Evolutionary conservation across 2,797 vertebrate genomes (phyloP), one percentile per base, ranked within the genome.

Genomic region (Liparis tanakae): DNA sequence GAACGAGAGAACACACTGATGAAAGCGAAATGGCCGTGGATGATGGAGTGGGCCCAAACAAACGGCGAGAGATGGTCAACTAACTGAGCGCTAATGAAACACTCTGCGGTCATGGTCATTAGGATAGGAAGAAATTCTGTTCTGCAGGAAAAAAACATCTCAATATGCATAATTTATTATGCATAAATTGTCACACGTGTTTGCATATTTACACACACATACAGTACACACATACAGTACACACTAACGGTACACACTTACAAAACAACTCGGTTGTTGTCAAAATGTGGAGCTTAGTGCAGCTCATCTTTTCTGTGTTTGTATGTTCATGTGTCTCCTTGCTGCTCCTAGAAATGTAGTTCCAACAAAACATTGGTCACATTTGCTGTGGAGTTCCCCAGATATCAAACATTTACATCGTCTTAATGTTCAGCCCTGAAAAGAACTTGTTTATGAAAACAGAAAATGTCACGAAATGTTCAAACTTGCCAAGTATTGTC

Each of bases 31-130:
- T 84, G 80, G 70, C 74, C 48, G 69, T 30, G 13, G 66, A 74
- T 89, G 87, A 91, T 86, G 73, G 72, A 91, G 82, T 79, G 82
- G 85, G 76, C 60, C 69, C 78, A 68, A 84, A 83, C 83, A 84
- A 85, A 74, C 82, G 67, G 64, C 50, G 58, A 75, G 56, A 76
- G 72, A 81, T 76, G 84, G 84, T 85, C 85, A 88, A 80, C 79
- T 77, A 74, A 76, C 80, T n/a, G 63, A 67, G 74, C 22, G 5
- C 67, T 85, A 87, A 91, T 92, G 83, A 90, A 90, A 89, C 58
- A 72, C 71, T 81, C 70, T 62, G 55, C 70, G 53, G 82, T 81
- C 68, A 59, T 14, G 34, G 78, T 81, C 73, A 56, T 89, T 80
- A 78, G 48, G 30, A 65, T 63, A 51, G 75, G 25, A 65, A 80